phyloP scores from a whole-genome alignment of 2,113 vertebrate species.

The Clinocottus analis region DNA sequence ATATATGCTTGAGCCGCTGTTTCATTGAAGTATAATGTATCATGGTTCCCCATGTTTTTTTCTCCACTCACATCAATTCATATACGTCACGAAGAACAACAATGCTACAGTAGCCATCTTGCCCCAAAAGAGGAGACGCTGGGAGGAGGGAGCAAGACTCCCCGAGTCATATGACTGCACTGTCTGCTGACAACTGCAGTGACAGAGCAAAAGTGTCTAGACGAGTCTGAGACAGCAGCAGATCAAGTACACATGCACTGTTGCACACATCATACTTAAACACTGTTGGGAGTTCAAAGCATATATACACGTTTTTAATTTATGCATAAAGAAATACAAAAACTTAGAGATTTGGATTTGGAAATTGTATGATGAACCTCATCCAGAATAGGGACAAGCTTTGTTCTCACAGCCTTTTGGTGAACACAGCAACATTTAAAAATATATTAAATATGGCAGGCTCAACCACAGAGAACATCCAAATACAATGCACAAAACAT shows the following conservation, averaged over 20 bases:
- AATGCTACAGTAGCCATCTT: constrained; percentile 78
- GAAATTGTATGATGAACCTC: not conserved
- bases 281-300: not conserved
- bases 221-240: constrained; percentile 59
- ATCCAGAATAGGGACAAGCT: not conserved
- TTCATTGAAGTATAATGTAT: constrained; percentile 4
- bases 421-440: not conserved
- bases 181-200: constrained; percentile 71
- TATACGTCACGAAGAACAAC: constrained; percentile 55
- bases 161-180: constrained; percentile 71
- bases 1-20: not conserved
- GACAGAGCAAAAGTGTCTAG: constrained; percentile 73
- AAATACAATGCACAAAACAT: not conserved
- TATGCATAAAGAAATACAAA: not conserved
- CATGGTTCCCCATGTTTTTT: not conserved
- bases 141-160: constrained; percentile 59
- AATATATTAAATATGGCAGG: not conserved
- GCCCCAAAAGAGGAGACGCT: constrained; percentile 60
- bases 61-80: constrained; percentile 24
- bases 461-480: not conserved
- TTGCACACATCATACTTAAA: not conserved
- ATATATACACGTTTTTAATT: not conserved
- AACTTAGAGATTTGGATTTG: not conserved
- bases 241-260: constrained; percentile 17
- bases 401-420: not conserved